Base-by-base conservation (phyloP, 1,140 invertebrate species). In the Rhopalosiphum padi region DNA sequence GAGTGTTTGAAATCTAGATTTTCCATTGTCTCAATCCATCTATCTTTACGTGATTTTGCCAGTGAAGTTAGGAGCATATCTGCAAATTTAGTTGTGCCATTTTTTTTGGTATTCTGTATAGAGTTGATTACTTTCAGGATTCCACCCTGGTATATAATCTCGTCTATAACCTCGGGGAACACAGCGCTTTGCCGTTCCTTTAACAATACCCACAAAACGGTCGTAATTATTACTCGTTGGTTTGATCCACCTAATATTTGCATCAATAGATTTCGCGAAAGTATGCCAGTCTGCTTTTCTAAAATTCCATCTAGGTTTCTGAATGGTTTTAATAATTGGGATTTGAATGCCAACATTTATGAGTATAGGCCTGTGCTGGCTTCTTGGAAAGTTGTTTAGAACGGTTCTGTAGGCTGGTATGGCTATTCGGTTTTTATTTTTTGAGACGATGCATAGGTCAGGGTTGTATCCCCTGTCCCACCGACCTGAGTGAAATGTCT, bases 221-320 rank as follows among this genome's bases (percentile, higher is more conserved):
- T 89, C 21, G 86, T 87, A 48, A 35, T 60, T 77, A 48, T 60
- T 90, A 94, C 7, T 43, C 43, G 87, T 60, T 55, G 21, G 9
- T 25, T 55, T 55, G 89, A 25, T 82, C 35, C 35, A 82, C 11
- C 21, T 82, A 35, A 82, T 37, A 22, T 18, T 21, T 85, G 22
- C 21, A 43, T 85, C 22, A 25, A 37, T 4, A 21, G 11, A 85
- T 3, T 85, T 85, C 22, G 37, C 37, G 25, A 43, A 86, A 23
- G 9, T 43, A 46, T 46, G 23, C 46, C 2, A 46, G 85, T 90
- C 89, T 9, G 89, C 46, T 90, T 90, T 90, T 77, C 53, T 90
- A 77, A 90, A 90, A 55, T 90, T 90, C 48, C 90, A 91, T 91
- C 90, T 91, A 9, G 90, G 30, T 91, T 91, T 91, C 15, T 41